Evolutionary conservation across 2,888 invertebrate species (phyloP), one percentile per base, ranked within the genome.

Genomic region (Timandra comae): DNA sequence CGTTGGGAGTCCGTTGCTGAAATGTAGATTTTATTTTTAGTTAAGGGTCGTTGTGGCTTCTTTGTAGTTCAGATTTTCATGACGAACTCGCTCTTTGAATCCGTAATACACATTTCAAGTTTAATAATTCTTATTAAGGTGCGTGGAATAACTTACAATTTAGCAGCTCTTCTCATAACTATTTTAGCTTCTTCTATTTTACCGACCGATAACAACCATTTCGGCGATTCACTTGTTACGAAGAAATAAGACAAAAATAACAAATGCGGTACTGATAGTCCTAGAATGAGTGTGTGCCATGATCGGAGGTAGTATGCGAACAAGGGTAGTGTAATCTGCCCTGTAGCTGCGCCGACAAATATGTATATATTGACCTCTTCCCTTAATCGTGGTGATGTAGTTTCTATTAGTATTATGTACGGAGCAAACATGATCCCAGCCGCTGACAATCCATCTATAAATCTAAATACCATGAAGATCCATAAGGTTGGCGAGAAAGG

Each of bases 341-440:
- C 91, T 5, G 90, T 34, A 42, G 89, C 86, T 43, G 89, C 88
- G 1, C 90, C 89, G 21, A 91, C 63, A 47, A 89, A 89, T 49
- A 88, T 89, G 0, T 89, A 54, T 11, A 88, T 87, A 1, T 81
- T 81, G 20, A 88, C 47, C n/a, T 70, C 23, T 34, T 87, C 87
- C 12, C 87, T 68, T 33, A 68, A 74, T 12, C 58, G 56, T 0
- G 75, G 67, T 1, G 90, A 89, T 9, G 88, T 76, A 21, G 89
- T 64, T 59, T 90, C 90, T 86, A 90, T 87, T 11, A 89, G 69
- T 4, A 90, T 66, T 4, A 89, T 89, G 46, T 89, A 90, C 41
- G 89, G 87, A 20, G 90, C 90, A 20, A 92, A 88, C 89, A 93
- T 93, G 0, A 91, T 90, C 12, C 93, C 94, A 3, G 92, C 93